phyloP scores from a whole-genome alignment of 92 coral and sea anemone genomes.

The Ricordea florida region DNA sequence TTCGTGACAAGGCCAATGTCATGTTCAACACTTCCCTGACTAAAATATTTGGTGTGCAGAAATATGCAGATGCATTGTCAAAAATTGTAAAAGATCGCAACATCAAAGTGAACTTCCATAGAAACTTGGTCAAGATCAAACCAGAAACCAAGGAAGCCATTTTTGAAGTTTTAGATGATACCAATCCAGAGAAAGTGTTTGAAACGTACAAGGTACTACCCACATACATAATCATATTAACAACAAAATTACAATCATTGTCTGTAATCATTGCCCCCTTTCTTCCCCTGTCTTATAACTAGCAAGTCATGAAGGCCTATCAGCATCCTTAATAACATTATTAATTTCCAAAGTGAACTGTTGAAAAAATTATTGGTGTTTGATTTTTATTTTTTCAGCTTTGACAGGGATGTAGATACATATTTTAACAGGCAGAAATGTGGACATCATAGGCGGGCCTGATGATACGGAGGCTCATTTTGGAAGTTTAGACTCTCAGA shows the following conservation, averaged over 20 bases:
- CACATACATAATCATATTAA: background rate
- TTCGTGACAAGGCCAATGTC: slow-evolving; percentile 64
- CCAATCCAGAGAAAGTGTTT: slow-evolving; percentile 14
- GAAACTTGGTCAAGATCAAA: slow-evolving; percentile 82
- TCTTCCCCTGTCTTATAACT: too few species aligned
- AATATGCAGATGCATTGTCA: slow-evolving; percentile 80
- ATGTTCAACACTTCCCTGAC: slow-evolving; percentile 90
- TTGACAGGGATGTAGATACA: too few species aligned
- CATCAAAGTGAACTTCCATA: slow-evolving; percentile 75
- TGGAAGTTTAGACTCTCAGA: too few species aligned
- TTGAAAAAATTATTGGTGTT: too few species aligned
- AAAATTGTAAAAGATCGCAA: slow-evolving; percentile 80
- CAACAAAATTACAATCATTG: background rate
- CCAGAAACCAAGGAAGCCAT: slow-evolving; percentile 82
- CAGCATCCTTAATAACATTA: too few species aligned
- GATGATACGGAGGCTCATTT: too few species aligned
- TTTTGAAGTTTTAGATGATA: slow-evolving; percentile 75
- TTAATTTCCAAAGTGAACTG: too few species aligned
- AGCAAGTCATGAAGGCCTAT: too few species aligned
- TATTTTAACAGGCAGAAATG: too few species aligned
- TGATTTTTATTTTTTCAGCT: too few species aligned
- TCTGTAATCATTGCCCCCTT: too few species aligned
- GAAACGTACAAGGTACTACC: slow-evolving; percentile 48
- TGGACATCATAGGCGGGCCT: too few species aligned
- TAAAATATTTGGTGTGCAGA: slow-evolving; percentile 91